phyloP scores from a whole-genome alignment of 2,888 invertebrate genomes.

The Eudasyphora cyanicolor region DNA sequence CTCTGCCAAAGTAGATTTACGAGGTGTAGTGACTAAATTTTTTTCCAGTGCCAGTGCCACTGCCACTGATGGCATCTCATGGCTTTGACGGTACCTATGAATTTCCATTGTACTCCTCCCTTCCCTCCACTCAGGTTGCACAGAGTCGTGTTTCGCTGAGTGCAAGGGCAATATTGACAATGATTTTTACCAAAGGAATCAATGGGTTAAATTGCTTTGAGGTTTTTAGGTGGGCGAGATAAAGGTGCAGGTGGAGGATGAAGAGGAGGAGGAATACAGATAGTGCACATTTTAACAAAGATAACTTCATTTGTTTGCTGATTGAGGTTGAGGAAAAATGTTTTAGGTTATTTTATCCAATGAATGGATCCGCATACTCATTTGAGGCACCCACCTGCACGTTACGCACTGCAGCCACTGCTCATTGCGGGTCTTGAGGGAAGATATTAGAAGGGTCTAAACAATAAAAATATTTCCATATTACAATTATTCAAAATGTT shows the following conservation, averaged over 20 bases:
- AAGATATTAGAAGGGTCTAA: too few relatives aligned
- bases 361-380: background rate
- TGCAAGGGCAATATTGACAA: slow-evolving; percentile 35
- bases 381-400: background rate
- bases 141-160: slow-evolving; percentile 23
- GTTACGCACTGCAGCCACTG: too few relatives aligned
- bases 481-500: too few relatives aligned
- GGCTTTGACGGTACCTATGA: slow-evolving; percentile 40
- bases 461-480: too few relatives aligned
- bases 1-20: background rate
- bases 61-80: background rate
- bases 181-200: slow-evolving; percentile 34
- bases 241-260: background rate
- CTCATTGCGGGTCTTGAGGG: too few relatives aligned
- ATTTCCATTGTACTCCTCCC: background rate
- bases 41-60: background rate
- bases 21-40: background rate
- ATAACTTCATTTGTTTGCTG: slow-evolving; percentile 32
- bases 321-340: background rate
- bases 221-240: background rate
- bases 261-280: background rate
- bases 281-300: slow-evolving; percentile 32
- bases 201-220: background rate
- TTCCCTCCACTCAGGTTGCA: background rate
- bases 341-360: background rate